Evolutionary conservation across 2,113 vertebrate genomes (phyloP).

Genomic region (Indri indri): DNA sequence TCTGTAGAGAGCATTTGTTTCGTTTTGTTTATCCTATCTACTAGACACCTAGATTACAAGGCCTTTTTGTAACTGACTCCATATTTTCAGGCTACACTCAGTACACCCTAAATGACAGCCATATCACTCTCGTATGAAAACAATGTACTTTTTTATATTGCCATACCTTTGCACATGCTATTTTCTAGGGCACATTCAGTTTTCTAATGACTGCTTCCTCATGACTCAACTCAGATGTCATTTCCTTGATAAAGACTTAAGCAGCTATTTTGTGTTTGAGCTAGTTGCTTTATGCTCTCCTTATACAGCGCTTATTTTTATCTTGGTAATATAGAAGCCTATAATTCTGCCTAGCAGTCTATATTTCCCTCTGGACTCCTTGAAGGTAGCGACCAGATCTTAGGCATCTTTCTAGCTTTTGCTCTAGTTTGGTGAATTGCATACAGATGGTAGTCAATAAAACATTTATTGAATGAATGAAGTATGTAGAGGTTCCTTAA

Average conservation of each 20-base stretch:
- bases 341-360: background rate
- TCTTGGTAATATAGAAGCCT: background rate
- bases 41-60: background rate
- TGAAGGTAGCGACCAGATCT: background rate
- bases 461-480: background rate
- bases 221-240: background rate
- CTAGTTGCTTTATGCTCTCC: background rate
- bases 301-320: background rate
- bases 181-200: background rate
- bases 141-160: background rate
- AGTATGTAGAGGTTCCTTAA: background rate
- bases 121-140: background rate
- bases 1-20: background rate
- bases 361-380: background rate
- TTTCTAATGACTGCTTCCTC: background rate
- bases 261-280: background rate
- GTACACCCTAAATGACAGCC: background rate
- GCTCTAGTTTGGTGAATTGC: background rate
- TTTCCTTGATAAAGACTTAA: slow-evolving; percentile 28
- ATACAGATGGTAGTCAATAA: background rate
- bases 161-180: background rate
- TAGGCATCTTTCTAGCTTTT: slow-evolving; percentile 3
- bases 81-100: background rate
- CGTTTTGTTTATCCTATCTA: background rate
- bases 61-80: background rate